phyloP scores from a whole-genome alignment of 2,888 invertebrate species.

The Melanchra persicariae region DNA sequence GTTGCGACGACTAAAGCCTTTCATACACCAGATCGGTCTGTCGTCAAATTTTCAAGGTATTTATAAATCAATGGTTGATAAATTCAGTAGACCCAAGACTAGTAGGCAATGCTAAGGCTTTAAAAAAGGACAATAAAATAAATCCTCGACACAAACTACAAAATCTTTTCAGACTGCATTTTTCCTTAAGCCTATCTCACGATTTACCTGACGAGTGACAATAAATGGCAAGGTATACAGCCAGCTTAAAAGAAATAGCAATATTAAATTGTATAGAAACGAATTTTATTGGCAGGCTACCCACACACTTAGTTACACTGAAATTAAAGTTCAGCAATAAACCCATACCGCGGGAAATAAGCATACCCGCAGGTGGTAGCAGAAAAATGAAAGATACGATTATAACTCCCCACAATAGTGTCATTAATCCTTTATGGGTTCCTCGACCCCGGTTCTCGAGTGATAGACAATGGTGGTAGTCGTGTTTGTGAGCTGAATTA shows the following conservation, averaged over 20 bases:
- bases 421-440: slow-evolving; percentile 89
- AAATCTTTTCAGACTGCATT: slow-evolving; percentile 19
- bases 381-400: slow-evolving; percentile 80
- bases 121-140: not conserved
- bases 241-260: slow-evolving; percentile 35
- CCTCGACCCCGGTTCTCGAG: slow-evolving; percentile 81
- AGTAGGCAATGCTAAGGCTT: not conserved
- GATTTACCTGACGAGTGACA: slow-evolving; percentile 18
- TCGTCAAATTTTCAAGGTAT: slow-evolving; percentile 3
- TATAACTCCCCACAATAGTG: slow-evolving; percentile 83
- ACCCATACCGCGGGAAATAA: slow-evolving; percentile 59
- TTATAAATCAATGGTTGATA: slow-evolving; percentile 18
- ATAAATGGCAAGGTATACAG: slow-evolving; percentile 30
- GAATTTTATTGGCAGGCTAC: slow-evolving; percentile 56
- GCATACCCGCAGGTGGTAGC: slow-evolving; percentile 75
- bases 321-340: slow-evolving; percentile 65
- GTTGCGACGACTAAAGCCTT: not conserved
- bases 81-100: slow-evolving; percentile 8
- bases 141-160: slow-evolving; percentile 1
- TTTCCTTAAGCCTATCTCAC: slow-evolving; percentile 39
- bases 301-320: slow-evolving; percentile 59
- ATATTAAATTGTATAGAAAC: slow-evolving; percentile 58
- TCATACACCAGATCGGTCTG: not conserved
- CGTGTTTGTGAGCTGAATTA: slow-evolving; percentile 88
- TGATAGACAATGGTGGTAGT: slow-evolving; percentile 90